Conservation (phyloP, 2,888 invertebrate genomes). For the Xylophagus ater region DNA sequence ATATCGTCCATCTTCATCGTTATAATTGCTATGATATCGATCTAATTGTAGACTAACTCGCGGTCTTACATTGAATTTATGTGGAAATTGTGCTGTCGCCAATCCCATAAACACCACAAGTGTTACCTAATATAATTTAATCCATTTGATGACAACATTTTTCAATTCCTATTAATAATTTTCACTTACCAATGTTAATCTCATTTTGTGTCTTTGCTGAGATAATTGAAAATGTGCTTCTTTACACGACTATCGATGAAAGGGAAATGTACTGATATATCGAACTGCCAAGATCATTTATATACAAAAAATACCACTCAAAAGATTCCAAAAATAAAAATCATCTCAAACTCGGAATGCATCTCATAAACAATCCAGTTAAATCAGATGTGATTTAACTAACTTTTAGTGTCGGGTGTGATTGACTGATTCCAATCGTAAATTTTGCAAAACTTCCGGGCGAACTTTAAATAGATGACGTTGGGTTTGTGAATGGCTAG, state of each 20-base stretch:
- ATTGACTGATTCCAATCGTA: too few relatives aligned
- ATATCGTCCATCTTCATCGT: slow-evolving; percentile 40
- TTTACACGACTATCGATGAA: slow-evolving; percentile 10
- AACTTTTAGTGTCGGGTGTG: too few relatives aligned
- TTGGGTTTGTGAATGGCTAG: too few relatives aligned
- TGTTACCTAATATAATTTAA: slow-evolving; percentile 3
- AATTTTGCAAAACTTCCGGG: too few relatives aligned
- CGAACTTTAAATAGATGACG: too few relatives aligned
- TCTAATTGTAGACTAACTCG: too few relatives aligned
- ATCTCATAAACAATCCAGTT: too few relatives aligned
- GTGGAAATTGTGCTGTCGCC: slow-evolving; percentile 11
- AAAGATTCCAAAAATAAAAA: too few relatives aligned
- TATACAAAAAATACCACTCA: not conserved
- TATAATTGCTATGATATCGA: slow-evolving; percentile 8
- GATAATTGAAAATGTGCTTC: slow-evolving; percentile 4
- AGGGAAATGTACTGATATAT: slow-evolving; percentile 10
- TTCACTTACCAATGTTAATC: slow-evolving; percentile 6
- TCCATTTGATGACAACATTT: not conserved
- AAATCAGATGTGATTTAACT: too few relatives aligned
- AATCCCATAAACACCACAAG: slow-evolving; percentile 10
- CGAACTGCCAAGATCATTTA: slow-evolving; percentile 8
- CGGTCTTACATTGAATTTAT: slow-evolving; percentile 6
- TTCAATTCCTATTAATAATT: not conserved
- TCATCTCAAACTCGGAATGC: too few relatives aligned
- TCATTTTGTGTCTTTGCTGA: too few relatives aligned